A percentile compares a stretch with the other conserved stretches of the same genome.
Conservation (phyloP, 1,140 invertebrate species). For the Drosophila obscura region DNA sequence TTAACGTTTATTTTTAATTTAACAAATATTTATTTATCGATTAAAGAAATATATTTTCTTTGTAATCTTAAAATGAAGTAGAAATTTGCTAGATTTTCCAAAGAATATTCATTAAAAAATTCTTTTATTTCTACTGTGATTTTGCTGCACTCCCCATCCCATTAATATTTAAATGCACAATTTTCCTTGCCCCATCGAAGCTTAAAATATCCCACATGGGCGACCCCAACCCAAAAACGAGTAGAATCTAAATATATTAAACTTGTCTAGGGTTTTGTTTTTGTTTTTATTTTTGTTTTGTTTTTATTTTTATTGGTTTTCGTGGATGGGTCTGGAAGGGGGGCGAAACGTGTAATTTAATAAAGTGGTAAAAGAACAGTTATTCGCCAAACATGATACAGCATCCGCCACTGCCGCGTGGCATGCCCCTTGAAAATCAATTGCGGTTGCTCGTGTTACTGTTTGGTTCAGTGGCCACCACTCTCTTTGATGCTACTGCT, state of each 20-base stretch:
- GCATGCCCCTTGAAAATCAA: slow-evolving; percentile 56
- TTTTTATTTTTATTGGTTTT: slow-evolving; percentile 43
- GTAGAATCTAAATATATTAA: slow-evolving; percentile 25
- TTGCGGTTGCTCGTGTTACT: slow-evolving; percentile 63
- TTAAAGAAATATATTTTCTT: too few species aligned
- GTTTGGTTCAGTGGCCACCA: slow-evolving; percentile 52
- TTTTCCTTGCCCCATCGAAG: too few species aligned
- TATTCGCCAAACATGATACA: slow-evolving; percentile 49
- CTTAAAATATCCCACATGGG: too few species aligned
- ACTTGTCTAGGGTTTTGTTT: slow-evolving; percentile 17
- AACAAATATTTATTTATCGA: too few species aligned
- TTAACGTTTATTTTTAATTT: too few species aligned
- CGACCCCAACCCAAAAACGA: background rate
- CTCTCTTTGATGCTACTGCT: slow-evolving; percentile 14
- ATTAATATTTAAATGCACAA: too few species aligned
- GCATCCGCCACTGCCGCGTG: background rate
- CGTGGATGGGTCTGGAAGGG: background rate
- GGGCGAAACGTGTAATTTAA: slow-evolving; percentile 35
- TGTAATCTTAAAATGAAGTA: too few species aligned
- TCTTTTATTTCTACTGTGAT: too few species aligned
- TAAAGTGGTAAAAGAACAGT: slow-evolving; percentile 49
- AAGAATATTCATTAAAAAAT: too few species aligned
- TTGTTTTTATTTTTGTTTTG: background rate
- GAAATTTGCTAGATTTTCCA: too few species aligned
- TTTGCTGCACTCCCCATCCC: too few species aligned